These are phyloP conservation scores for Micromys minutus DNA, from an alignment of 2,113 vertebrate genomes.

Conservation along the genomic window DNA sequence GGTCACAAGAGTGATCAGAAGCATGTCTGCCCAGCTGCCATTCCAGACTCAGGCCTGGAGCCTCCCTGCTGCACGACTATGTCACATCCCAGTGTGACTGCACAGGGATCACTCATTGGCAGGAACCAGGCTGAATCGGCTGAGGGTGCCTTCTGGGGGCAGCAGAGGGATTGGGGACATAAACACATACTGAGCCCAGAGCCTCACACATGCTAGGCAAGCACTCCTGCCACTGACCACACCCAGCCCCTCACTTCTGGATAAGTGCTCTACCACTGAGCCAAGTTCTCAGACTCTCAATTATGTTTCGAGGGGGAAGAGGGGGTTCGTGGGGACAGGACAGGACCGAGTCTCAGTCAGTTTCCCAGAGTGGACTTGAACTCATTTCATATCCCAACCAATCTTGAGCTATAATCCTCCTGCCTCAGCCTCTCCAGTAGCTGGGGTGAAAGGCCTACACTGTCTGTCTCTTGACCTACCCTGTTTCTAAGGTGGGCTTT, in stretches of 20 bases:
- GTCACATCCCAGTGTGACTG: constrained; percentile 61
- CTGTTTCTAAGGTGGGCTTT: neutral
- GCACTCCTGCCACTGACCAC: neutral
- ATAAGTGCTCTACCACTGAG: neutral
- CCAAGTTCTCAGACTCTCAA: neutral
- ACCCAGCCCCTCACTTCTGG: neutral
- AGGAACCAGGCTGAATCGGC: neutral
- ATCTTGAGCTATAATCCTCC: neutral
- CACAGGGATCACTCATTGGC: neutral
- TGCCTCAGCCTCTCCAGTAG: neutral
- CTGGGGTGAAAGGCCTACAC: neutral
- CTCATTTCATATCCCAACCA: neutral
- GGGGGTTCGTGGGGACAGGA: neutral
- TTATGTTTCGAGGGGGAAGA: neutral
- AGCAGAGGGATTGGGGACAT: rapidly evolving
- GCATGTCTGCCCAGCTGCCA: constrained; percentile 32
- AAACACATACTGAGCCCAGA: neutral
- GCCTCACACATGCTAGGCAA: neutral
- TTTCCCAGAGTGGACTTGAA: neutral
- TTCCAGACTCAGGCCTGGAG: constrained; percentile 52
- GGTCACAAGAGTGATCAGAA: neutral
- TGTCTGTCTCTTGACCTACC: neutral
- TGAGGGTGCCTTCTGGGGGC: neutral
- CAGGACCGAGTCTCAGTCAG: neutral
- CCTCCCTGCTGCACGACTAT: no score